phyloP scores from a whole-genome alignment of 2,888 invertebrate species.

The Thelaira solivaga region DNA sequence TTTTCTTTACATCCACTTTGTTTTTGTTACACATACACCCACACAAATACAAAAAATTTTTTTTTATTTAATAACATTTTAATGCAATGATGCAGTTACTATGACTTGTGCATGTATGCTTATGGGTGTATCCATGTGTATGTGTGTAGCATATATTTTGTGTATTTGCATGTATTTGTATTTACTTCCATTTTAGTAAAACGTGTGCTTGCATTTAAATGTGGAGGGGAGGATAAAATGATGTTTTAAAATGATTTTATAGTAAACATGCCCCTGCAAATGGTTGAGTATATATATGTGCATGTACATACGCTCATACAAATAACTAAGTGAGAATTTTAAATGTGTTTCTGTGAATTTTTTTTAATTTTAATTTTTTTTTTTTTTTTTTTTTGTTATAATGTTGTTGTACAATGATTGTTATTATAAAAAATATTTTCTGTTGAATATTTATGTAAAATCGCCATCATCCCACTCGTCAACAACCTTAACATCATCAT shows the following conservation, averaged over 20 bases:
- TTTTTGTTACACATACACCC: conserved; percentile 8
- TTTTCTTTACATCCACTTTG: background rate
- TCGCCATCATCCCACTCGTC: conserved; percentile 12
- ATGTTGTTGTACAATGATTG: conserved; percentile 26
- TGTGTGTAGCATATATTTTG: background rate
- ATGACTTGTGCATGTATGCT: background rate
- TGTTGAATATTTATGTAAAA: conserved; percentile 2
- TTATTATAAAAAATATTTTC: conserved; percentile 44
- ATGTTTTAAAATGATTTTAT: background rate
- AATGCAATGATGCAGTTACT: conserved; percentile 50
- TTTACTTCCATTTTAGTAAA: background rate
- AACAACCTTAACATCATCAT: conserved; percentile 25
- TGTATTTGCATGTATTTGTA: background rate
- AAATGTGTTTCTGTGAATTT: background rate
- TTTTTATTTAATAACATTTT: conserved; percentile 54
- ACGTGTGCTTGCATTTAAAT: background rate
- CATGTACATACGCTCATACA: background rate
- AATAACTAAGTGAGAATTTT: background rate
- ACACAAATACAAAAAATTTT: too few species aligned
- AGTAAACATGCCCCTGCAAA: background rate
- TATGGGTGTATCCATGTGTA: background rate
- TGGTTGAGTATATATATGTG: background rate
- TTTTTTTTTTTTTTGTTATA: background rate
- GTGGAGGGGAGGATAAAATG: background rate
- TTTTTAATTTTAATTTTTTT: background rate